Evolutionary conservation across 1,140 invertebrate genomes (phyloP), one percentile per base, ranked within the genome.

Genomic region (Uloborus diversus): DNA sequence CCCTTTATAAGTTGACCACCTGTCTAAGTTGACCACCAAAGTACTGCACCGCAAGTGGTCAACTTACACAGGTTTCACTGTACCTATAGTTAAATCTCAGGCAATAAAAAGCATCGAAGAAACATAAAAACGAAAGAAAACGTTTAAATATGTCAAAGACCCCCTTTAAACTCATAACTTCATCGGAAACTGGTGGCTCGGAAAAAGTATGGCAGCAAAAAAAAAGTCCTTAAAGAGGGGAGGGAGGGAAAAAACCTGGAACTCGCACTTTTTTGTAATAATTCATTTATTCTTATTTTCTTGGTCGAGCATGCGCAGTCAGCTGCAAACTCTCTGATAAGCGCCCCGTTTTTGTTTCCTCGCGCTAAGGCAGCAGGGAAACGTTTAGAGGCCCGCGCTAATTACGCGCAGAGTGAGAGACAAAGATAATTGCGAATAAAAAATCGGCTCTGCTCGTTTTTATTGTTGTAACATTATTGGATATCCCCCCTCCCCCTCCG

Each of bases 131-230:
- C n/a, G n/a, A n/a, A n/a, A n/a, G n/a, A n/a, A n/a, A n/a, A 14
- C 30, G 17, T 69, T n/a, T 23, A 56, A 56, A 69, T 69, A 69
- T 28, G 66, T 35, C 20, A 32, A 32, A 17, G 66, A 1, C 23
- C 69, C 69, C 69, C 61, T 27, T 61, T 20, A n/a, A 28, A 23
- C 56, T 61, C 42, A 73, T 61, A 73, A 73, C 69, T 73, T 73
- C 69, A 73, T 73, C 69, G 69, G 69, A 73, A 73, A 73, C 56
- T 73, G 25, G 57, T 13, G 66, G 66, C 30, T 35, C n/a, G n/a
- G 42, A 64, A 64, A 37, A 62, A n/a, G 56, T 23, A 69, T 25
- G 35, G 49, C 2, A 57, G 61, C 37, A 73, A 73, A 47, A 61
- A 28, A 42, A 7, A 33, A 37, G n/a, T n/a, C n/a, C n/a, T n/a